A percentile compares a stretch with the other conserved stretches of the same genome.
phyloP scores from a whole-genome alignment of 2,113 vertebrate species.

The Struthidea cinerea region DNA sequence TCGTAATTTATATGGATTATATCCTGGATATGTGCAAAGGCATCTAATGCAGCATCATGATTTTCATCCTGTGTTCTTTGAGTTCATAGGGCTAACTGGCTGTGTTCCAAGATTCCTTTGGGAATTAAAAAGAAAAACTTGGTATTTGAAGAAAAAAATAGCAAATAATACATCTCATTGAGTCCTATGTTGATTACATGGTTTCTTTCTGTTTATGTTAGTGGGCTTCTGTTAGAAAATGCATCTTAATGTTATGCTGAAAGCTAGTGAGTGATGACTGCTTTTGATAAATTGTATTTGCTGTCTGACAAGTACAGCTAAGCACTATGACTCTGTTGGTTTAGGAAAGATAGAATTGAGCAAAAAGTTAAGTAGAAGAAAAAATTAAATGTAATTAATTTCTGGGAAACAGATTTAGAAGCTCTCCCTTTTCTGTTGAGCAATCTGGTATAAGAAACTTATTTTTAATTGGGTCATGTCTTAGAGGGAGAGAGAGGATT shows the following conservation, averaged over 20 bases:
- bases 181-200: neutral
- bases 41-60: neutral
- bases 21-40: neutral
- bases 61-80: neutral
- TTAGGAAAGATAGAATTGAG: neutral
- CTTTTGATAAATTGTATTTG: neutral
- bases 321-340: neutral
- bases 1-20: neutral
- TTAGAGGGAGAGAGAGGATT: neutral
- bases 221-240: neutral
- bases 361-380: neutral
- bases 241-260: neutral
- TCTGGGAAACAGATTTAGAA: neutral
- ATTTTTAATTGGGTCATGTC: neutral
- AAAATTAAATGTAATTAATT: neutral
- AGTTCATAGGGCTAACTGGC: neutral
- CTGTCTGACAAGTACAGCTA: neutral
- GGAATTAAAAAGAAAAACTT: neutral
- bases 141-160: neutral
- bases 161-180: neutral
- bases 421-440: neutral
- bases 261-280: neutral
- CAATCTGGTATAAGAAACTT: neutral
- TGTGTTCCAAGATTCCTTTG: neutral
- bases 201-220: neutral